These are phyloP conservation scores for Caenorhabditis sp. DNA, from an alignment of 2,888 invertebrate species.

Conservation along the genomic window DNA sequence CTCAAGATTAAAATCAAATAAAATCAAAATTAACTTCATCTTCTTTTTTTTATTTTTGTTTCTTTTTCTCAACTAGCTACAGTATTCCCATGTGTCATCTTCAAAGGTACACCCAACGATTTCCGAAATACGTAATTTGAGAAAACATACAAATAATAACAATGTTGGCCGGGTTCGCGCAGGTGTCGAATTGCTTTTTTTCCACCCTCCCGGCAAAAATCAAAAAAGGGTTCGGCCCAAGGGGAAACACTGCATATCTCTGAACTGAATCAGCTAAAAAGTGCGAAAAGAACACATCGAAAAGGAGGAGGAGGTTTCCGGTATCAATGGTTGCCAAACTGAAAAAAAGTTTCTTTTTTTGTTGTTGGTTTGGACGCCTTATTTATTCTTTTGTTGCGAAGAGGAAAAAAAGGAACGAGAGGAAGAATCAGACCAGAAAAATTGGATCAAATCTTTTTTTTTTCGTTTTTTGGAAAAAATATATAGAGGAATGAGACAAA, in stretches of 20 bases:
- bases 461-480: not conserved
- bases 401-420: not conserved
- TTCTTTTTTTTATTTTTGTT: not conserved
- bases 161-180: not conserved
- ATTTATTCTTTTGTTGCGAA: conserved; percentile 1
- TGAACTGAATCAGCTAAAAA: not conserved
- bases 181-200: not conserved
- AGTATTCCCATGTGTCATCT: not conserved
- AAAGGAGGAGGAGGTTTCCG: not conserved
- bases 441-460: not conserved
- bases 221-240: too few relatives aligned
- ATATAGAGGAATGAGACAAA: not conserved
- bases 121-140: not conserved
- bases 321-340: not conserved
- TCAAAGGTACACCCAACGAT: not conserved
- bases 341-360: not conserved
- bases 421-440: conserved; percentile 1
- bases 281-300: too few relatives aligned
- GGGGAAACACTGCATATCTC: not conserved
- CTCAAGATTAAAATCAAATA: not conserved
- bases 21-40: not conserved
- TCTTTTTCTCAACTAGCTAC: not conserved
- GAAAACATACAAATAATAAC: not conserved
- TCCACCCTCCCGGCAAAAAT: not conserved
- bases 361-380: not conserved